Evolutionary conservation across 2,113 vertebrate genomes (phyloP), one percentile per base, ranked within the genome.

Genomic region (Sitta europaea): DNA sequence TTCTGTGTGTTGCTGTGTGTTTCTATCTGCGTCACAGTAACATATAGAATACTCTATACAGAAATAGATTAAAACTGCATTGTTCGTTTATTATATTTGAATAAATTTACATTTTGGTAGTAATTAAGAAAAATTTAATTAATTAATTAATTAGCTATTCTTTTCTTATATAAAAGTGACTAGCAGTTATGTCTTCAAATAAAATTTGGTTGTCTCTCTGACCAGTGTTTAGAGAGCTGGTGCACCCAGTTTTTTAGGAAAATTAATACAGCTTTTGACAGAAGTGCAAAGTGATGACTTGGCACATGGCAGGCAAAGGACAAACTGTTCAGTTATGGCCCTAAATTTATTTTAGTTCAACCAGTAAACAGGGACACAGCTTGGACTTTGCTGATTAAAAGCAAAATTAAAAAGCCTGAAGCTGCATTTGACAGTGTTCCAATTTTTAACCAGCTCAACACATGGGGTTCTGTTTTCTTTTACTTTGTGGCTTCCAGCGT

Each of bases 371-470:
- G 48, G 35, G 85, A 35, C 59, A 35, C 48, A 82, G 79, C 21
- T 10, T 71, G 82, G 86, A 75, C 68, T 94, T 95, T 79, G 62
- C 81, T 94, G 92, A 90, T 91, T 85, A 88, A 97, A 94, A 94
- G 28, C 78, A 94, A 38, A 95, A 93, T 93, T 73, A 23, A 91
- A 92, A 96, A 96, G 38, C 22, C 29, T 72, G 74, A 82, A 76
- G 81, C 47, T 47, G 68, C n/a, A 24, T 90, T 93, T 95, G 93
- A 68, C 77, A 87, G 35, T 47, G 72, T 83, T 94, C 80, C 50
- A 89, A 13, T 77, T 97, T 95, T 62, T 79, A 80, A 61, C 38
- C 42, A 67, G 33, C 18, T 92, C n/a, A 78, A 90, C 28, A 71
- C 33, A 11, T 42, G 28, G 35, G 43, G 24, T 65, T 59, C 16